Percentiles rank a stretch among this genome's conserved stretches.
Evolutionary conservation across 2,888 invertebrate genomes (phyloP).

Genomic region (Aphidius colemani): DNA sequence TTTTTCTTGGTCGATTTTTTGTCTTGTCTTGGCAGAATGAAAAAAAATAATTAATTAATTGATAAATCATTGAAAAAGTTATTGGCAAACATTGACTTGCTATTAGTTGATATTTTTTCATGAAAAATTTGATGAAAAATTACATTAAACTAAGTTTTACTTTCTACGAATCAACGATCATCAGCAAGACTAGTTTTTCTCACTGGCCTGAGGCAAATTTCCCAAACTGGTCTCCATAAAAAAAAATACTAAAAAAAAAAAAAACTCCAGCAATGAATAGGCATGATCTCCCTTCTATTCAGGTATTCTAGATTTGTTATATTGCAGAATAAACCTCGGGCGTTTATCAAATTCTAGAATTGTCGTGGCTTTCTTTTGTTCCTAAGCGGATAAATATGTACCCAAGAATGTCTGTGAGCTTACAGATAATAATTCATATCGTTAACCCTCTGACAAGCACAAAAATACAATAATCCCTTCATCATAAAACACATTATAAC

Average conservation of each 20-base stretch:
- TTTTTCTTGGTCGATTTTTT: no score
- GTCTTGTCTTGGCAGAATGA: no score
- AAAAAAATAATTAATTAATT: no score
- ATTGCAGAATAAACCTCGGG: constrained; percentile 21
- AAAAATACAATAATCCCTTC: neutral
- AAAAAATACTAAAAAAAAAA: neutral
- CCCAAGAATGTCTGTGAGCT: constrained; percentile 2
- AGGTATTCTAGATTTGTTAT: constrained; percentile 17
- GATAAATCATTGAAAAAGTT: no score
- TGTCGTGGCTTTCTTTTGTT: constrained; percentile 14
- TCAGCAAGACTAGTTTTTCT: no score
- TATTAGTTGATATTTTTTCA: no score
- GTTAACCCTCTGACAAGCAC: constrained; percentile 10
- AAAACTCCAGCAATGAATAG: neutral
- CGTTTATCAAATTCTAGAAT: constrained; percentile 17
- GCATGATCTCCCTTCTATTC: neutral
- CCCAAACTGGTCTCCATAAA: no score
- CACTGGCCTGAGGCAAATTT: no score
- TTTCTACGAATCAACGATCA: no score
- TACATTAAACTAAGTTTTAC: no score
- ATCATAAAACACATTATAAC: neutral
- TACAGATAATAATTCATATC: constrained; percentile 22
- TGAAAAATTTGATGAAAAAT: no score
- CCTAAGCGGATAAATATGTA: constrained; percentile 3
- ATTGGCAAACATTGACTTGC: no score